These are phyloP conservation scores for Stenotaenia linearis DNA, from an alignment of 2,888 invertebrate genomes.

Conservation along the genomic window DNA sequence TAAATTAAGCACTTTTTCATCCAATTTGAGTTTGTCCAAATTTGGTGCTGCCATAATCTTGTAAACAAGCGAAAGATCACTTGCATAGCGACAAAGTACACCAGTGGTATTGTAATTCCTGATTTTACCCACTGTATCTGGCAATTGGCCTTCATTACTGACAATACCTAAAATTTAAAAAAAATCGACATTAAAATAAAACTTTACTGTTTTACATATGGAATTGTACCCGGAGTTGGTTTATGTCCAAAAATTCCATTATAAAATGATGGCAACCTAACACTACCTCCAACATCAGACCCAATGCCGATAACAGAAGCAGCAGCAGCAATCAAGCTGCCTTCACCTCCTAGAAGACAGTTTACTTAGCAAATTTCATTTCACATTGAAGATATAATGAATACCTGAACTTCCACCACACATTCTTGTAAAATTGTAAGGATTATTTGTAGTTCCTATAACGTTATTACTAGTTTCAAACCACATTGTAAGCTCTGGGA, in stretches of 20 bases:
- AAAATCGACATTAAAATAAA: not conserved
- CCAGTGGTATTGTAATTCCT: slow-evolving; percentile 77
- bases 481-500: slow-evolving; percentile 81
- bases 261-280: slow-evolving; percentile 54
- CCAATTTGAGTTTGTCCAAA: slow-evolving; percentile 31
- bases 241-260: slow-evolving; percentile 55
- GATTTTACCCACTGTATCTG: slow-evolving; percentile 60
- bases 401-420: slow-evolving; percentile 82
- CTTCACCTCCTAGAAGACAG: not conserved
- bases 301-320: slow-evolving; percentile 47
- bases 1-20: not conserved
- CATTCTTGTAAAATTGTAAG: slow-evolving; percentile 66
- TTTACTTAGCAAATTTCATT: not conserved
- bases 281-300: slow-evolving; percentile 54
- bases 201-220: not conserved
- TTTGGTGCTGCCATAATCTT: slow-evolving; percentile 58
- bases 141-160: slow-evolving; percentile 66
- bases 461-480: slow-evolving; percentile 77
- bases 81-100: slow-evolving; percentile 80
- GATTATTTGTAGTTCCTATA: slow-evolving; percentile 73
- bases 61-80: slow-evolving; percentile 72
- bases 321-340: not conserved
- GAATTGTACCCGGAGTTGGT: slow-evolving; percentile 46
- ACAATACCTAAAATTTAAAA: slow-evolving; percentile 57
- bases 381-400: not conserved